Evolutionary conservation across 2,113 vertebrate species (phyloP).

Genomic region (Corynorhinus townsendii): DNA sequence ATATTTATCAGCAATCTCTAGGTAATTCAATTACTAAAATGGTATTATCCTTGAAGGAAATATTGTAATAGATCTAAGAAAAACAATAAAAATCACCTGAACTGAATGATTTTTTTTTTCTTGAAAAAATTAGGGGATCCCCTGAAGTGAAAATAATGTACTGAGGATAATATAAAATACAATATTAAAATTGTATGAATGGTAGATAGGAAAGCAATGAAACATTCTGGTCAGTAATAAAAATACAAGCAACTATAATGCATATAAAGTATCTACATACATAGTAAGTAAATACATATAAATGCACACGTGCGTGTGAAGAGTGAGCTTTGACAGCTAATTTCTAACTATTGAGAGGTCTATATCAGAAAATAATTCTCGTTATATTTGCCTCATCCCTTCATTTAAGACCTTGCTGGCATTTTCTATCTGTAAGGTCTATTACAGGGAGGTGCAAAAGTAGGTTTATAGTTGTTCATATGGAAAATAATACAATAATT

Average conservation of each 20-base stretch:
- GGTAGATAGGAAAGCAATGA: not conserved
- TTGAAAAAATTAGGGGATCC: not conserved
- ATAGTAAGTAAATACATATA: not conserved
- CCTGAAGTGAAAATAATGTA: not conserved
- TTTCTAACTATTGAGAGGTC: not conserved
- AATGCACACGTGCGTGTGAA: not conserved
- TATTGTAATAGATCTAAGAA: not conserved
- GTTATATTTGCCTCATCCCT: not conserved
- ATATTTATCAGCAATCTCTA: not conserved
- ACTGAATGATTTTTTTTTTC: not conserved
- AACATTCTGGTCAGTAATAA: not conserved
- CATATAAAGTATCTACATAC: not conserved
- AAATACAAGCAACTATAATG: not conserved
- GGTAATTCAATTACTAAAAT: not conserved
- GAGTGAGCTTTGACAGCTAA: not conserved
- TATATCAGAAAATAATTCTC: not conserved
- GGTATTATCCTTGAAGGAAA: not conserved
- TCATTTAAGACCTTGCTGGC: not conserved
- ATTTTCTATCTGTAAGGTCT: not conserved
- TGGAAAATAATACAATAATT: not conserved
- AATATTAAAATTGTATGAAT: not conserved
- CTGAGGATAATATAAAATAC: not conserved
- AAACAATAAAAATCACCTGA: not conserved
- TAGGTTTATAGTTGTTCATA: not conserved
- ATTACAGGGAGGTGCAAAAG: not conserved